Evolutionary conservation across 2,797 vertebrate species (phyloP), one percentile per base, ranked within the genome.

Genomic region (Cossypha niveicapilla): DNA sequence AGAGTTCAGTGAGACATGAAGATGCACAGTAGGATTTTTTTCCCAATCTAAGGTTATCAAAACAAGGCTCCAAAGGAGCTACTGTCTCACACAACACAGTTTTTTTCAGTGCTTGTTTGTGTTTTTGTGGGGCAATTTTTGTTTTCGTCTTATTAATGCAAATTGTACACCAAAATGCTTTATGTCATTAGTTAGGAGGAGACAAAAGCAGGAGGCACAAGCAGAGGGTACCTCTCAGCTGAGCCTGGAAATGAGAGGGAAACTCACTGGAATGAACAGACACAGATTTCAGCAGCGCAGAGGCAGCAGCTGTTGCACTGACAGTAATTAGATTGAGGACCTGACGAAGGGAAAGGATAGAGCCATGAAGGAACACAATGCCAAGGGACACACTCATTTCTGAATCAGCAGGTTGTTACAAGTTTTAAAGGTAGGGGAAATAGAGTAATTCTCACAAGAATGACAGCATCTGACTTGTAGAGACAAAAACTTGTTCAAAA

Each of bases 1-100:
- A 78, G 82, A 91, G 86, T 62, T 95, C 92, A 95, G 70, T 44
- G 87, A 93, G 89, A 94, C 94, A 94, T 85, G 85, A 95, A 93
- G 80, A 91, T 44, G 57, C 57, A 88, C 53, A 86, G 82, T 74
- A 61, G 62, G 67, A 67, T 58, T 68, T 92, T 77, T 74, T 82
- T 68, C 42, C 48, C 73, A 65, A 5, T 62, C 63, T 44, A 58
- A 86, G 15, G n/a, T 63, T 84, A 73, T 84, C 42, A 93, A 92
- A 95, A 90, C 51, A 85, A 87, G n/a, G 77, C 35, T 94, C 78
- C 72, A 89, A 94, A 92, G 25, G 48, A 92, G 79, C 19, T 57
- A 76, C 60, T 73, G 68, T 62, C 74, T 91, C 76, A 75, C 35
- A 79, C 68, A 93, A 90, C 25, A 34, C 25, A 66, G 66, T 65